phyloP scores from a whole-genome alignment of 1,140 invertebrate genomes.

The Drosophila funebris region DNA sequence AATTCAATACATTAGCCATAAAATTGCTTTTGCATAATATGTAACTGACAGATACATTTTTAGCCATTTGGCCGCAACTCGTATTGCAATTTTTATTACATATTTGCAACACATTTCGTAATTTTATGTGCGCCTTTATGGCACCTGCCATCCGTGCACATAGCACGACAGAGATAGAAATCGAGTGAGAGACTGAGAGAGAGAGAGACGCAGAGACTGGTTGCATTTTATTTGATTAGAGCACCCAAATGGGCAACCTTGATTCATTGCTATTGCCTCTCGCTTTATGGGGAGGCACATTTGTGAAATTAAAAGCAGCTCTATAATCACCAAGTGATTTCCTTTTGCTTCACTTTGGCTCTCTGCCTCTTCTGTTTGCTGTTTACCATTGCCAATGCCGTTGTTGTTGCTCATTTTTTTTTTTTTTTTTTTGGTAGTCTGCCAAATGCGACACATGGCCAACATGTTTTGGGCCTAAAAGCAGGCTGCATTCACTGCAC shows the following conservation, averaged over 20 bases:
- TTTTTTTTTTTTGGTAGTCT: constrained; percentile 47
- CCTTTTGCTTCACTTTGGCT: constrained; percentile 22
- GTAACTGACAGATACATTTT: constrained; percentile 57
- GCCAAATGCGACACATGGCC: constrained; percentile 45
- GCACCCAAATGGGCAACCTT: constrained; percentile 38
- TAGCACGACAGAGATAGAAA: background rate
- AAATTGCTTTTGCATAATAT: constrained; percentile 67
- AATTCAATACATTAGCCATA: constrained; percentile 68
- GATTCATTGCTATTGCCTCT: constrained; percentile 23
- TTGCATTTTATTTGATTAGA: constrained; percentile 51
- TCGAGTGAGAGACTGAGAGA: background rate
- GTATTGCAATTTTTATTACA: constrained; percentile 73
- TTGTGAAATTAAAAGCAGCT: constrained; percentile 76
- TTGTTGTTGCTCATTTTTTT: constrained; percentile 1
- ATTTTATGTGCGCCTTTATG: constrained; percentile 58
- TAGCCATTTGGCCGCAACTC: constrained; percentile 49
- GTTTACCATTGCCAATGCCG: too few relatives aligned
- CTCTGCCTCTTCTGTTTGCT: background rate
- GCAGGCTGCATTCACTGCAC: constrained; percentile 1
- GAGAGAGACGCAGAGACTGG: background rate
- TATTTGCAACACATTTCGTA: constrained; percentile 53
- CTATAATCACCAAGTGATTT: constrained; percentile 59
- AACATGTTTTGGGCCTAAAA: constrained; percentile 12
- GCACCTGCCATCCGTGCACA: constrained; percentile 46
- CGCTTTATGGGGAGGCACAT: constrained; percentile 49